A percentile compares a stretch with the other conserved stretches of the same genome.
Evolutionary conservation across 2,888 invertebrate genomes (phyloP).

Genomic region (Micoletzkya japonica): DNA sequence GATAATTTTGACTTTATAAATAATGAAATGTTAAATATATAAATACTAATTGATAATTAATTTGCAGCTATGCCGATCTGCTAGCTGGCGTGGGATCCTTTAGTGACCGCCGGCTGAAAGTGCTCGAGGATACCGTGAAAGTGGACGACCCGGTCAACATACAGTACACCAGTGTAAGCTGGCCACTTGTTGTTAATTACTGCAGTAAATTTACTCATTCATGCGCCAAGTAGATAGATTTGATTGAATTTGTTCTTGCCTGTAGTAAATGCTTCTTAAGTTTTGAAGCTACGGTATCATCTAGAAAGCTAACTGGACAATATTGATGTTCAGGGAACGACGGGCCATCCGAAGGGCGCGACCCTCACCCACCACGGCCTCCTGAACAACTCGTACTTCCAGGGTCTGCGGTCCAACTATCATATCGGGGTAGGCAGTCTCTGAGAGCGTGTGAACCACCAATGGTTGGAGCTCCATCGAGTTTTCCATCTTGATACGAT

Average conservation of each 20-base stretch:
- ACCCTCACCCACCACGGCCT: slow-evolving; percentile 73
- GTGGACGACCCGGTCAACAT: slow-evolving; percentile 77
- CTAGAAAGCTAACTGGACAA: background rate
- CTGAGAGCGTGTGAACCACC: no score
- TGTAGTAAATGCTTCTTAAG: no score
- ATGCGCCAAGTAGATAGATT: no score
- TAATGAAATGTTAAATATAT: slow-evolving; percentile 65
- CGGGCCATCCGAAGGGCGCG: slow-evolving; percentile 78
- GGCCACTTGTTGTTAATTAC: background rate
- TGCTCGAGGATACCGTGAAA: slow-evolving; percentile 70
- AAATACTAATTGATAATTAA: slow-evolving; percentile 67
- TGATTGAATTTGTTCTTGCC: no score
- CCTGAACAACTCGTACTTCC: slow-evolving; percentile 77
- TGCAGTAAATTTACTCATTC: background rate
- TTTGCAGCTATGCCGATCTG: slow-evolving; percentile 11
- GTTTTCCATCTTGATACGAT: no score
- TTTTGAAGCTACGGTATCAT: slow-evolving; percentile 8
- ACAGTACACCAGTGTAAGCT: slow-evolving; percentile 58
- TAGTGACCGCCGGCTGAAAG: slow-evolving; percentile 58
- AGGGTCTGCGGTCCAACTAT: slow-evolving; percentile 69
- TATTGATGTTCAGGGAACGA: slow-evolving; percentile 74
- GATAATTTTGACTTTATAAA: background rate
- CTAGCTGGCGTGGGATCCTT: slow-evolving; percentile 36
- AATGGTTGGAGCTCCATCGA: background rate
- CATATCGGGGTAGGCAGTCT: slow-evolving; percentile 36